Evolutionary conservation across 2,888 invertebrate genomes (phyloP).

Genomic region (Syrphus vitripennis): DNA sequence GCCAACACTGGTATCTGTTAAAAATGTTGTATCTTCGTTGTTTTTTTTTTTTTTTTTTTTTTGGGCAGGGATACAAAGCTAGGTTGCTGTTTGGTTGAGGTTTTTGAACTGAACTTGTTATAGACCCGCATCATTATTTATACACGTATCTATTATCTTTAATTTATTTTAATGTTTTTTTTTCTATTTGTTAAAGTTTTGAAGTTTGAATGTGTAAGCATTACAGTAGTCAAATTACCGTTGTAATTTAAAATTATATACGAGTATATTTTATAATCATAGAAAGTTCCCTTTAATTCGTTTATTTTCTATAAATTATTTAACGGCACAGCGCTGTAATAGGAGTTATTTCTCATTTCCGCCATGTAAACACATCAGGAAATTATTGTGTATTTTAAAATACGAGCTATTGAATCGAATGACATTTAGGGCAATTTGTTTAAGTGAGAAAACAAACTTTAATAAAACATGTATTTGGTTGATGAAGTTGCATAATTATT

Average conservation of each 20-base stretch:
- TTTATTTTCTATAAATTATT: neutral
- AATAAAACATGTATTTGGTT: too few species aligned
- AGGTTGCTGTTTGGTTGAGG: slow-evolving; percentile 19
- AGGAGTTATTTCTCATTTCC: neutral
- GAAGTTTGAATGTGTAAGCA: neutral
- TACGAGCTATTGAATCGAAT: neutral
- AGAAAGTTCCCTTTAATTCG: too few species aligned
- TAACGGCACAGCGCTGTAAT: neutral
- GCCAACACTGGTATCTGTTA: slow-evolving; percentile 37
- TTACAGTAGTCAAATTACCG: neutral
- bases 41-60: slow-evolving; percentile 11
- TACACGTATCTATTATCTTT: slow-evolving; percentile 26
- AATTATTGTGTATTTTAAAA: neutral
- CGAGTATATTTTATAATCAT: too few species aligned
- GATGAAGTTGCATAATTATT: too few species aligned
- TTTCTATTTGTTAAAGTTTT: neutral
- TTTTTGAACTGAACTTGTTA: slow-evolving; percentile 69
- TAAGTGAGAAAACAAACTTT: neutral
- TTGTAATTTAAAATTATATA: neutral
- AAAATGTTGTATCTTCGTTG: neutral
- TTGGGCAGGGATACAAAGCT: slow-evolving; percentile 19
- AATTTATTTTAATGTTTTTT: slow-evolving; percentile 48
- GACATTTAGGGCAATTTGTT: neutral
- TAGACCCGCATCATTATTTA: slow-evolving; percentile 49
- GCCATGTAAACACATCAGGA: neutral